These are phyloP conservation scores for Julus scandinavius DNA, from an alignment of 2,888 invertebrate genomes.

Conservation along the genomic window DNA sequence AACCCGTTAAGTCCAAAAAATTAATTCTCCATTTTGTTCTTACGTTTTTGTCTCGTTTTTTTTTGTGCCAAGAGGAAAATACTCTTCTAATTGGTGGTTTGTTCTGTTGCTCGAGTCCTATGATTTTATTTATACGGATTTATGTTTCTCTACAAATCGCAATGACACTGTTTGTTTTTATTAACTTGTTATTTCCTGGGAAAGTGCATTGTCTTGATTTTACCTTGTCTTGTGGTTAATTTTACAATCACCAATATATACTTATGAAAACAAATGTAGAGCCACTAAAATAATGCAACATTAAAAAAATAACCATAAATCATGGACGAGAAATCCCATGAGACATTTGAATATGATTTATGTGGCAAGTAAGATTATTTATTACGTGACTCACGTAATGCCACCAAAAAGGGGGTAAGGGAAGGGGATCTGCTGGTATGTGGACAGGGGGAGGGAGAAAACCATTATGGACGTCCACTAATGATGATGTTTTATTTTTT, in stretches of 20 bases:
- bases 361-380: no score
- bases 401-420: no score
- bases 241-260: neutral
- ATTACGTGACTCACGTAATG: no score
- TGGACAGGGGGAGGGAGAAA: no score
- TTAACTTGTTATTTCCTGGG: neutral
- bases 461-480: no score
- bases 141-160: neutral
- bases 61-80: neutral
- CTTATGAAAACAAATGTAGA: conserved; percentile 10
- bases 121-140: neutral
- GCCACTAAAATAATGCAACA: neutral
- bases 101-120: neutral
- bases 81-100: neutral
- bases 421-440: no score
- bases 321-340: neutral
- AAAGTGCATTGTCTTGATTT: neutral
- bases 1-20: conserved; percentile 6
- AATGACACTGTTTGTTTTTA: conserved; percentile 16
- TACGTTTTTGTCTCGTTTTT: neutral
- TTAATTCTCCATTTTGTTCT: conserved; percentile 16
- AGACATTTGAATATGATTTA: neutral
- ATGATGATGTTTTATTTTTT: no score
- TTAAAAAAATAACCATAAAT: neutral
- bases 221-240: neutral